These are phyloP conservation scores for Latrodectus geometricus DNA, from an alignment of 1,140 invertebrate genomes.

Conservation along the genomic window DNA sequence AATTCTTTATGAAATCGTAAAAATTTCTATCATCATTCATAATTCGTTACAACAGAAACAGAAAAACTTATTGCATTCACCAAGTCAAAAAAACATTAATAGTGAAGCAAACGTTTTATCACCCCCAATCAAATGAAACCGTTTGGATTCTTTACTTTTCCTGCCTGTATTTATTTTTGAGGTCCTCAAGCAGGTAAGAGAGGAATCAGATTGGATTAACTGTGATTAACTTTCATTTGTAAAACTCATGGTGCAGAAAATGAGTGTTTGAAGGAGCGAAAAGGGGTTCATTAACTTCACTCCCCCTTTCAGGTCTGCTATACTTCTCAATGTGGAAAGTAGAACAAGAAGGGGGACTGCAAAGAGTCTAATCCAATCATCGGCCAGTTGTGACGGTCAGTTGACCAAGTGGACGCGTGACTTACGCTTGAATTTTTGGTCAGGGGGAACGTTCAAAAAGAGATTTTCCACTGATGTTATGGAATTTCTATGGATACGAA, in stretches of 20 bases:
- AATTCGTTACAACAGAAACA: no score
- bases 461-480: not conserved
- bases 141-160: no score
- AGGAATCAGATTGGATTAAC: slow-evolving; percentile 25
- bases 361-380: slow-evolving; percentile 50
- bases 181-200: not conserved
- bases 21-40: no score
- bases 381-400: slow-evolving; percentile 53
- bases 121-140: no score
- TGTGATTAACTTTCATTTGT: slow-evolving; percentile 59
- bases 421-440: not conserved
- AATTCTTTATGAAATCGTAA: no score
- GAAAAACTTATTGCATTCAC: no score
- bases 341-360: not conserved
- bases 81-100: not conserved
- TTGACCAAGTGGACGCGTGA: slow-evolving; percentile 30
- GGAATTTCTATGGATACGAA: not conserved
- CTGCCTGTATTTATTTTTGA: no score
- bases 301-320: not conserved
- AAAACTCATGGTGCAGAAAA: slow-evolving; percentile 43
- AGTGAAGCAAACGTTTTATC: slow-evolving; percentile 16
- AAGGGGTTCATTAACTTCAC: slow-evolving; percentile 39
- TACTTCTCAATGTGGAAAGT: not conserved
- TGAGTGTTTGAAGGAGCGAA: slow-evolving; percentile 40
- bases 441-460: slow-evolving; percentile 18